These are phyloP conservation scores for Perca fluviatilis DNA, from an alignment of 2,113 vertebrate species.

Conservation along the genomic window DNA sequence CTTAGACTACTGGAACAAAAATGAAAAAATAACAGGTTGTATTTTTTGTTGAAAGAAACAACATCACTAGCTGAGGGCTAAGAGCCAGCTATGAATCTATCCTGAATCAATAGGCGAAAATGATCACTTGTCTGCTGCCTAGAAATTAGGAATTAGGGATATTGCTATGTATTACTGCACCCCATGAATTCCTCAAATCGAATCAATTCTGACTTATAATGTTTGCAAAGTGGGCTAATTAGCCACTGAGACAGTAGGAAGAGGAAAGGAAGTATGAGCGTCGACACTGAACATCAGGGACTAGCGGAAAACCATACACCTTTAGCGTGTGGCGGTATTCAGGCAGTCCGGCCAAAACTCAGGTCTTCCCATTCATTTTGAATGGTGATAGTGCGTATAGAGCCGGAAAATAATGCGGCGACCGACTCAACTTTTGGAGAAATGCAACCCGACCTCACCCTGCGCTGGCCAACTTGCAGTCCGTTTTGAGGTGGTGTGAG, in stretches of 20 bases:
- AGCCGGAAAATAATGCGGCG: no score
- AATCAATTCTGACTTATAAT: constrained; percentile 53
- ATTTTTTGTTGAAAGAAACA: constrained; percentile 27
- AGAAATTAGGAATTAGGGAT: constrained; percentile 56
- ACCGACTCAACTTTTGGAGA: no score
- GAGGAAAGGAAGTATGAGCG: background rate
- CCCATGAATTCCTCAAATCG: constrained; percentile 50
- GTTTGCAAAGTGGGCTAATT: constrained; percentile 50
- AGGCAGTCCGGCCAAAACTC: no score
- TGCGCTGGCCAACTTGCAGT: no score
- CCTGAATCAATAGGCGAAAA: constrained; percentile 68
- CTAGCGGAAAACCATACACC: background rate
- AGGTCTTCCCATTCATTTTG: no score
- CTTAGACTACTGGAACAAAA: background rate
- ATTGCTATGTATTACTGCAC: constrained; percentile 47
- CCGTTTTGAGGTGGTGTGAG: no score
- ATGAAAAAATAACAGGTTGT: constrained; percentile 35
- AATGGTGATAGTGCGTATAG: no score
- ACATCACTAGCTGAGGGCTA: constrained; percentile 8
- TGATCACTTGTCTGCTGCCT: constrained; percentile 64
- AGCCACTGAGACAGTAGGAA: background rate
- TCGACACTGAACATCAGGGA: background rate
- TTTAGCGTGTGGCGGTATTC: no score
- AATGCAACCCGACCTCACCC: no score
- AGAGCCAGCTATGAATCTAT: constrained; percentile 59